Conservation (phyloP, 2,113 vertebrate genomes). For the Heliornis fulica region DNA sequence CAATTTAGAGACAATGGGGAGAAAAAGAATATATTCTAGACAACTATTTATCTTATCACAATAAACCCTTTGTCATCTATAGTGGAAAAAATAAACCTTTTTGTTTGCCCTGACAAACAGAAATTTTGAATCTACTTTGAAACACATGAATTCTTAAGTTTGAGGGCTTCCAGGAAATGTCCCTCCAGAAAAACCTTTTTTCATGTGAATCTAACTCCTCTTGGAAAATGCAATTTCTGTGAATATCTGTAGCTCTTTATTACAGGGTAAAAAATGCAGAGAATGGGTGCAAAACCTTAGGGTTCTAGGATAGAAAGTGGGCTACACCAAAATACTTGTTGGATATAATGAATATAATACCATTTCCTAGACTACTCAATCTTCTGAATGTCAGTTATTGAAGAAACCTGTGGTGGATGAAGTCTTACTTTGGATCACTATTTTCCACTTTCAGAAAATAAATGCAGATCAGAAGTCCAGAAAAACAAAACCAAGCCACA, state of each 20-base stretch:
- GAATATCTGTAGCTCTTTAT: background rate
- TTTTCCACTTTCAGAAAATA: background rate
- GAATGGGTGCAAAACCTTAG: background rate
- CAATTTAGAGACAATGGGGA: background rate
- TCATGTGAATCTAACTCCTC: background rate
- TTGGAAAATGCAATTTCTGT: background rate
- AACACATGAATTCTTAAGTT: background rate
- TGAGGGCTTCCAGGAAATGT: background rate
- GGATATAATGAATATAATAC: background rate
- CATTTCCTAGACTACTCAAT: background rate
- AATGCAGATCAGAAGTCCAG: background rate
- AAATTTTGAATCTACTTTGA: background rate
- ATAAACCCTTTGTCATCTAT: background rate
- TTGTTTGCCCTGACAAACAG: background rate
- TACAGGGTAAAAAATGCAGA: background rate
- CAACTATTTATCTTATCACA: background rate
- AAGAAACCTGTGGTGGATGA: background rate
- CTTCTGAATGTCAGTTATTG: background rate
- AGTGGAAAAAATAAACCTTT: background rate
- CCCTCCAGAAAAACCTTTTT: background rate
- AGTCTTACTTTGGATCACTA: background rate
- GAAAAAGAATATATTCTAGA: background rate
- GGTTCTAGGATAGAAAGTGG: background rate
- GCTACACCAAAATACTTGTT: too few relatives aligned
- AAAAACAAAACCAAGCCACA: too few relatives aligned